Evolutionary conservation across 1,140 invertebrate genomes (phyloP), one percentile per base, ranked within the genome.

Genomic region (Cheumatopsyche charites): DNA sequence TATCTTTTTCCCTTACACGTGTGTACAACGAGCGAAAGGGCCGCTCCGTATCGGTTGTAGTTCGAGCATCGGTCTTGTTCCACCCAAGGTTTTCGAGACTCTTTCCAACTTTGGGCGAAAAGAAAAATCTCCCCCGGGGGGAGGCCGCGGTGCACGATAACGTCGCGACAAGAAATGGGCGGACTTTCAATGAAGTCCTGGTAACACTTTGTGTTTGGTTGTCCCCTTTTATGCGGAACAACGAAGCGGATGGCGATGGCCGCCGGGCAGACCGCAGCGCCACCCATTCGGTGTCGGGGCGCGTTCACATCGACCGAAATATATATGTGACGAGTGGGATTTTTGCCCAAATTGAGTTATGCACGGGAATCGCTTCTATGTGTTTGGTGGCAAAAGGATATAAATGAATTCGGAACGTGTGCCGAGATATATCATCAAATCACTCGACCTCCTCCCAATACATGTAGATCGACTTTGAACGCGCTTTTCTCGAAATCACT

Each of bases 191-290:
- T 75, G 74, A 73, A 69, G 66, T 63, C 42, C 74, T 71, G 71
- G 74, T 72, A 70, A 70, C 71, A 75, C 74, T 73, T 70, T 75
- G 67, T 75, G 70, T 75, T 70, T 66, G 62, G 62, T 73, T 75
- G 74, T 75, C 71, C 74, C 71, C 71, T 73, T 72, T 73, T 73
- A 73, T 74, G 41, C 70, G 43, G 69, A 52, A 62, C 71, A 66
- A 74, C 67, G 26, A 47, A 49, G 52, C 47, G 52, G 73, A 73
- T 73, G 69, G 67, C 66, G 65, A 45, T 47, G 11, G 26, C 49
- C 19, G 62, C 25, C 55, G 9, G 55, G 19, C 47, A 36, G 29
- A 58, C 55, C 55, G 19, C 55, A 58, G 55, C 55, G 25, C 55
- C 29, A 36, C 29, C 29, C 29, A 36, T 36, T 9, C 29, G 9